A percentile compares a stretch with the other conserved stretches of the same genome.
Conservation (phyloP, 2,113 vertebrate genomes). For the Nettapus auritus region DNA sequence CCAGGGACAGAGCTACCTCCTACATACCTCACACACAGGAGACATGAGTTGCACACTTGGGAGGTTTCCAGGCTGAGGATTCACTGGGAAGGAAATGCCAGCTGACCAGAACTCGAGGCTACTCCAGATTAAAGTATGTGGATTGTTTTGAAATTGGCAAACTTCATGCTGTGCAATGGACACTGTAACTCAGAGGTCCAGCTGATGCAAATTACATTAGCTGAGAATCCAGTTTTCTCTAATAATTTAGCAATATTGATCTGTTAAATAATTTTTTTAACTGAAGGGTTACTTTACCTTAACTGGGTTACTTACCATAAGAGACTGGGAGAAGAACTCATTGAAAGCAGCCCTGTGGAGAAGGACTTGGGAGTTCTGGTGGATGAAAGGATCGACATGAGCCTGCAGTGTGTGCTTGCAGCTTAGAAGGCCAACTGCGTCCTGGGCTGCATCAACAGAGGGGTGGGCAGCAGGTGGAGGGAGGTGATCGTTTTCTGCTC, state of each 20-base stretch:
- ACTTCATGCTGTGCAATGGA: not conserved
- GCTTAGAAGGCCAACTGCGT: too few relatives aligned
- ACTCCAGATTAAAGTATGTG: fast-evolving
- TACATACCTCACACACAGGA: not conserved
- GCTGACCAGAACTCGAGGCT: fast-evolving
- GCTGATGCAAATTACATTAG: not conserved
- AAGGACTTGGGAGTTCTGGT: too few relatives aligned
- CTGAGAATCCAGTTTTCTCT: not conserved
- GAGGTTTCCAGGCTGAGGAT: not conserved
- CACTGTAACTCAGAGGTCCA: not conserved
- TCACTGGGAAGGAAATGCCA: not conserved
- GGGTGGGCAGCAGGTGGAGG: too few relatives aligned
- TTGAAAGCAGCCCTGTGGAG: too few relatives aligned
- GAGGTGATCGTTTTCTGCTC: too few relatives aligned
- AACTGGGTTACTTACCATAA: too few relatives aligned
- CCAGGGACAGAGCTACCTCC: not conserved
- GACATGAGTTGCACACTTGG: not conserved
- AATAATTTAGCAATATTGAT: not conserved
- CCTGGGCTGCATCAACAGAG: too few relatives aligned
- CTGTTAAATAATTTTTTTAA: not conserved
- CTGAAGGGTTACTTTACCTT: not conserved
- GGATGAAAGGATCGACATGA: too few relatives aligned
- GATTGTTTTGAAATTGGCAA: not conserved
- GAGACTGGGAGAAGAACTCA: too few relatives aligned
- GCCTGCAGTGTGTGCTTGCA: too few relatives aligned